A percentile compares a stretch with the other conserved stretches of the same genome.
Conservation (phyloP, 1,140 invertebrate genomes). For the silkworm (Bombyx mori) region ASM3026992v2 NC_085124.1:4940501-4941000, state of each 20-base stretch:
- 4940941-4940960: constrained; percentile 21
- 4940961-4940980: constrained; percentile 1
- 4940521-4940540: too few species aligned
- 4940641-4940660: too few species aligned
- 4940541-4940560: too few species aligned
- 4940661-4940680: too few species aligned
- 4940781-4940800: constrained; percentile 15
- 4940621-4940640: too few species aligned
- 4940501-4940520: too few species aligned
- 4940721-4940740: too few species aligned
- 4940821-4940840: constrained; percentile 18
- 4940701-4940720: too few species aligned
- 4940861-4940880: constrained; percentile 32
- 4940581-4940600: too few species aligned
- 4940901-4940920: constrained; percentile 31
- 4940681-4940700: too few species aligned
- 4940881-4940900: constrained; percentile 47
- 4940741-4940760: neutral
- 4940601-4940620: too few species aligned
- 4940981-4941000: neutral
- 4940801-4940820: constrained; percentile 22
- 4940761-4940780: constrained; percentile 3
- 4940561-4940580: too few species aligned
- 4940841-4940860: constrained; percentile 29
- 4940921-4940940: constrained; percentile 28